Percentiles rank a stretch among this genome's conserved stretches.
These are phyloP conservation scores for Apotomis betuletana DNA, from an alignment of 2,888 invertebrate species.

Conservation along the genomic window DNA sequence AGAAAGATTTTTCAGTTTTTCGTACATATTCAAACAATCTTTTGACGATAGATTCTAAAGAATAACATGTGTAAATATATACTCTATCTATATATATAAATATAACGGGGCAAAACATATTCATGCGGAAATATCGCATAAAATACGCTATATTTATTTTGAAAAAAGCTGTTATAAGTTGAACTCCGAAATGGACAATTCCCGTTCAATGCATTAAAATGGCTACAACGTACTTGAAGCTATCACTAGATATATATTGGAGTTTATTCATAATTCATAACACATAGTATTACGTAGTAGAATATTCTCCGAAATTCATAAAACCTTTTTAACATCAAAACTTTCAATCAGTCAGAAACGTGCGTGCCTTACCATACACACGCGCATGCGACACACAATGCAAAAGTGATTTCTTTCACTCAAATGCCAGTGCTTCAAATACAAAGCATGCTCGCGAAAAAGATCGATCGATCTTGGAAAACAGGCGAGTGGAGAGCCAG, in stretches of 20 bases:
- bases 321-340: constrained; percentile 51
- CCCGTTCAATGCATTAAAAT: constrained; percentile 22
- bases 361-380: constrained; percentile 47
- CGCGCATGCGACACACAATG: constrained; percentile 42
- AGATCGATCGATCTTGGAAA: constrained; percentile 20
- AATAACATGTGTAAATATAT: constrained; percentile 35
- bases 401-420: constrained; percentile 41
- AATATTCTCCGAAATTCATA: constrained; percentile 28
- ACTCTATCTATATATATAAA: constrained; percentile 12
- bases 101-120: constrained; percentile 16
- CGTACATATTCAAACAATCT: constrained; percentile 25
- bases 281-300: constrained; percentile 18
- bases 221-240: constrained; percentile 25
- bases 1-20: constrained; percentile 3
- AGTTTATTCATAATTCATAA: constrained; percentile 30
- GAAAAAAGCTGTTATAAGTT: constrained; percentile 15
- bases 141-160: constrained; percentile 2
- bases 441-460: constrained; percentile 29
- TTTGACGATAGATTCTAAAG: constrained; percentile 26
- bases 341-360: constrained; percentile 58
- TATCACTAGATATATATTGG: constrained; percentile 29
- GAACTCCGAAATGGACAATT: constrained; percentile 29
- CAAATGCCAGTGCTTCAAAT: constrained; percentile 26
- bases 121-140: constrained; percentile 9
- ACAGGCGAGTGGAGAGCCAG: constrained; percentile 7